Conservation (phyloP, 1,140 invertebrate genomes). For the Sycophila sp. region DNA sequence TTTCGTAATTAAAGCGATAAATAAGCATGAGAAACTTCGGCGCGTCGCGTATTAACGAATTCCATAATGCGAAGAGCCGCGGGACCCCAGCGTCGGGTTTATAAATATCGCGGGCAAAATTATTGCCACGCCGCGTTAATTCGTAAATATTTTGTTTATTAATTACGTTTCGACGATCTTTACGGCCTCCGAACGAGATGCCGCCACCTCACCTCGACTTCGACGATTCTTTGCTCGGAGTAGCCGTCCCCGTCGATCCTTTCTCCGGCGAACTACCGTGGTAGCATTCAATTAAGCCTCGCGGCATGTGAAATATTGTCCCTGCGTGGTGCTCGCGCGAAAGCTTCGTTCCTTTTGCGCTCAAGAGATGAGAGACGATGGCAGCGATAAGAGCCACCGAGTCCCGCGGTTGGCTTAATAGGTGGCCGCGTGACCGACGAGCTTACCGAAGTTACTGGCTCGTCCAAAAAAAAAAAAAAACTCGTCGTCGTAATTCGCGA, state of each 20-base stretch:
- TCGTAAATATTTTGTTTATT: conserved; percentile 34
- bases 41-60: background rate
- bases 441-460: background rate
- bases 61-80: background rate
- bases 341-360: conserved; percentile 1
- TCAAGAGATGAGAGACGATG: conserved; percentile 8
- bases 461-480: no score
- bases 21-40: no score
- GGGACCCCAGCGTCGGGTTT: background rate
- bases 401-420: background rate
- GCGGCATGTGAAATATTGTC: conserved; percentile 64
- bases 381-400: background rate
- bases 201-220: background rate
- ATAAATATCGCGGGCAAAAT: conserved; percentile 18
- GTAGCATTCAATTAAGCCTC: conserved; percentile 67
- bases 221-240: conserved; percentile 4
- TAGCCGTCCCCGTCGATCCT: no score
- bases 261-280: conserved; percentile 56
- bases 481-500: no score
- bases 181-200: conserved; percentile 7
- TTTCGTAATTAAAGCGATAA: no score
- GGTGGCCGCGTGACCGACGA: background rate
- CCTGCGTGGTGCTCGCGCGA: conserved; percentile 43
- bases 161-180: conserved; percentile 25
- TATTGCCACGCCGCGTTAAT: conserved; percentile 10